Evolutionary conservation across 2,888 invertebrate species (phyloP), one percentile per base, ranked within the genome.

Genomic region (Agrypnus murinus): DNA sequence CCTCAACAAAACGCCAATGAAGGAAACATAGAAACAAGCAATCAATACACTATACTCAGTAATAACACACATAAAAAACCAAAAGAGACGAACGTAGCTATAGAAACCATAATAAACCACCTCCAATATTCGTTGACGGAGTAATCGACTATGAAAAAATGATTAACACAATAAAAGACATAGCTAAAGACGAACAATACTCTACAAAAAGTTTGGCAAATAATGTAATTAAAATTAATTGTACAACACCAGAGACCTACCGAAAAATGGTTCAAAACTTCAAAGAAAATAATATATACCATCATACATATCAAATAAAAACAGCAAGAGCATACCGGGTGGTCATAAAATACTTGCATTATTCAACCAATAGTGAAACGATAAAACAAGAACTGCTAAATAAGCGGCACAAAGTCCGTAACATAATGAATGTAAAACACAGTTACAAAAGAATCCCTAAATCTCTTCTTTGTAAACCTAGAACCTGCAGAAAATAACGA

Each of bases 401-500:
- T 55, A 12, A 15, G 34, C 74, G 66, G 34, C 74, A 67, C 65
- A 71, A 65, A 55, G 70, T 70, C 8, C 48, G 70, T 46, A 74
- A 72, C 53, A 75, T 71, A 17, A 65, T 69, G n/a, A 68, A 72
- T 60, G 60, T 55, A 34, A 71, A 32, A 63, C 38, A 57, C 58
- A 34, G n/a, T 46, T 38, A 69, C 48, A 19, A 76, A 73, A 38
- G 66, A 69, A 43, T 72, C 73, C 19, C 38, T 71, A 45, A 65
- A 64, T 53, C 19, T 74, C 19, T 72, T 72, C 45, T 75, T 72
- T 40, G 65, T 73, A 2, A 73, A 71, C 38, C 63, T 73, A 31
- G 67, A 75, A 66, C 75, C 71, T 15, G 31, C 48, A 6, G 32
- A 64, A 19, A 71, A 75, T 19, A 75, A 74, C 40, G 73, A 71